Evolutionary conservation across 37 sponge, comb jelly and placozoan genomes (phyloP).

Genomic region (Eunapius fragilis): DNA sequence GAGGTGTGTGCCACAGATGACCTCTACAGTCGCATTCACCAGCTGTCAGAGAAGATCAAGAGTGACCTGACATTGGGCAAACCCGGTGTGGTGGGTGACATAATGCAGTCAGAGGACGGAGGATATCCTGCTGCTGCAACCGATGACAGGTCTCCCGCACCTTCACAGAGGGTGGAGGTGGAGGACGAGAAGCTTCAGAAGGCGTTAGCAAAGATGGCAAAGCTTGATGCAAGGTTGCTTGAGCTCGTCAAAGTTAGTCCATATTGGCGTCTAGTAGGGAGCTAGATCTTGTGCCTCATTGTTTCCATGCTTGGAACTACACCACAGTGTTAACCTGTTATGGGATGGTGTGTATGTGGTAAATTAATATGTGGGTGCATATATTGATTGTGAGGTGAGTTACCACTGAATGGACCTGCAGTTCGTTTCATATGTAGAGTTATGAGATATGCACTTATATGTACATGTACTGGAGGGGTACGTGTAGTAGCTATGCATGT

Average conservation of each 20-base stretch:
- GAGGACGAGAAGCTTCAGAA: conserved; percentile 37
- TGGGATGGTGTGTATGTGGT: too few species aligned
- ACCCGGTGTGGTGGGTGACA: neutral
- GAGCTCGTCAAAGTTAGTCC: conserved; percentile 24
- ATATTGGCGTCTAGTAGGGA: neutral
- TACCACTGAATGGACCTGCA: too few species aligned
- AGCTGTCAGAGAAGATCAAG: conserved; percentile 19
- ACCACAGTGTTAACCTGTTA: too few species aligned
- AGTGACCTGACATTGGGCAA: neutral
- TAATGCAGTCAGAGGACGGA: neutral
- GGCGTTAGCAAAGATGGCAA: conserved; percentile 53
- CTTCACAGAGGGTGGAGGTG: neutral
- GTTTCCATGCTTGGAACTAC: too few species aligned
- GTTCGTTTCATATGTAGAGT: too few species aligned
- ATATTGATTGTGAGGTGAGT: too few species aligned
- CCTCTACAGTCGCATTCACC: conserved; percentile 9
- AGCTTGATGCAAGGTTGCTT: conserved; percentile 43
- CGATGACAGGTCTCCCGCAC: neutral
- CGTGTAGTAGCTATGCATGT: too few species aligned
- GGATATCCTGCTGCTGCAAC: neutral
- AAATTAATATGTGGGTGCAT: neutral
- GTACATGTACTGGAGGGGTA: too few species aligned
- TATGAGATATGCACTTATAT: too few species aligned
- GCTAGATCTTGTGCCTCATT: too few species aligned
- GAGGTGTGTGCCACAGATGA: neutral